Evolutionary conservation across 2,113 vertebrate genomes (phyloP).

Genomic region (Xenus cinereus): DNA sequence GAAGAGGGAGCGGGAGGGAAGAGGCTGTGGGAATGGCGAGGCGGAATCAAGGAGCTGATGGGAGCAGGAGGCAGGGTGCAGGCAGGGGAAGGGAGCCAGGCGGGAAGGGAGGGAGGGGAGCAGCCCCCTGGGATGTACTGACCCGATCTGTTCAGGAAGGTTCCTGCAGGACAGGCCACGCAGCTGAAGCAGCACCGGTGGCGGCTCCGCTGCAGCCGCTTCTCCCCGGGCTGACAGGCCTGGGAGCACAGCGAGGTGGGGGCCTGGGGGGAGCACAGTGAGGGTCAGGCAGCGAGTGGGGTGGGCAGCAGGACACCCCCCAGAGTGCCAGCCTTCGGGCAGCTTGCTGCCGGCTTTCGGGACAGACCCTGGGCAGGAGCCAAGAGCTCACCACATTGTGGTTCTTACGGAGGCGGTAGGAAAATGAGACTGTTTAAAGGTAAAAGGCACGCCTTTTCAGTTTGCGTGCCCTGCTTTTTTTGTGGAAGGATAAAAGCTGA

Average conservation of each 20-base stretch:
- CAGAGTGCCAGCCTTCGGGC: fast-evolving
- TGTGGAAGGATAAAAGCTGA: no score
- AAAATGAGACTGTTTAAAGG: neutral
- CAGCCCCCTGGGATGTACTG: neutral
- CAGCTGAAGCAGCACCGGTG: slow-evolving; percentile 83
- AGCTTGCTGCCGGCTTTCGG: neutral
- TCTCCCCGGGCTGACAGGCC: slow-evolving; percentile 42
- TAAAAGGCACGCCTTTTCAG: neutral
- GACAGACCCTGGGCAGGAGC: neutral
- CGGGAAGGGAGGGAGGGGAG: neutral
- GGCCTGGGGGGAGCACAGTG: neutral
- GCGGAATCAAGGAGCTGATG: fast-evolving
- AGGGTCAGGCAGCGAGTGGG: neutral
- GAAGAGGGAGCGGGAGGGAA: neutral
- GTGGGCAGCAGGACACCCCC: neutral
- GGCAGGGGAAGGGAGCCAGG: neutral
- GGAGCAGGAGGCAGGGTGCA: neutral
- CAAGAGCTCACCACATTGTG: fast-evolving
- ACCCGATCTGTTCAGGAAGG: slow-evolving; percentile 81
- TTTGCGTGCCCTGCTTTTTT: neutral
- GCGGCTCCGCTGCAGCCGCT: slow-evolving; percentile 6
- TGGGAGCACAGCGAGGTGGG: slow-evolving; percentile 58
- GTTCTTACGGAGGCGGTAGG: neutral
- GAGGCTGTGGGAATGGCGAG: fast-evolving
- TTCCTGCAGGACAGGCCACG: slow-evolving; percentile 68